Evolutionary conservation across 1,140 invertebrate genomes (phyloP).

Genomic region (Leptoteleia sp.): DNA sequence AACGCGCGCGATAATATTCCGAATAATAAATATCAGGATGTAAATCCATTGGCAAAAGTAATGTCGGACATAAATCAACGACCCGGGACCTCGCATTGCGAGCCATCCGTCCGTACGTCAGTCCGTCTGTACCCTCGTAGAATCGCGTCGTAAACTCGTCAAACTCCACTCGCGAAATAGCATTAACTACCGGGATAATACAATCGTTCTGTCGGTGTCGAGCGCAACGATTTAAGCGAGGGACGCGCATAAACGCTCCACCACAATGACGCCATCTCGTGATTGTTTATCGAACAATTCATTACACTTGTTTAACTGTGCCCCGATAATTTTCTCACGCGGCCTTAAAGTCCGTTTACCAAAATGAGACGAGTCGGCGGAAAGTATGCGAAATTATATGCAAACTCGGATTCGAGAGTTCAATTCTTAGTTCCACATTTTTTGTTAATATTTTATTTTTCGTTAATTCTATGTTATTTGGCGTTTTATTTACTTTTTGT

Average conservation of each 20-base stretch:
- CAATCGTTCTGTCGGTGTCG: conserved; percentile 75
- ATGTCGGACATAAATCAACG: conserved; percentile 80
- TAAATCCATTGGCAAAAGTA: conserved; percentile 81
- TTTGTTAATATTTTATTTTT: too few relatives aligned
- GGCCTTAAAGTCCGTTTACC: neutral
- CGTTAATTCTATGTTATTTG: too few relatives aligned
- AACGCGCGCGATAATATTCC: conserved; percentile 80
- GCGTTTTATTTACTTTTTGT: too few relatives aligned
- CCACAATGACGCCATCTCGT: conserved; percentile 29
- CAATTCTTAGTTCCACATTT: too few relatives aligned
- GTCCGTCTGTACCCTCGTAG: conserved; percentile 73
- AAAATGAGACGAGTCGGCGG: too few relatives aligned
- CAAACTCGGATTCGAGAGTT: too few relatives aligned
- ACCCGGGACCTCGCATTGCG: conserved; percentile 64
- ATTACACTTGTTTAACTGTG: neutral
- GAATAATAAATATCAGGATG: conserved; percentile 81
- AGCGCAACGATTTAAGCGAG: conserved; percentile 52
- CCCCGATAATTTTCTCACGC: conserved; percentile 9
- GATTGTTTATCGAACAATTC: conserved; percentile 36
- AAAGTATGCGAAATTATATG: too few relatives aligned
- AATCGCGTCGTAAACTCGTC: conserved; percentile 81
- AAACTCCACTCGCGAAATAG: conserved; percentile 79
- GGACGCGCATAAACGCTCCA: conserved; percentile 28
- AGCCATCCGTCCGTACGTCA: conserved; percentile 68
- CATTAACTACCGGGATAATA: conserved; percentile 81